phyloP scores from a whole-genome alignment of 2,113 vertebrate genomes.

The Actenoides hombroni region DNA sequence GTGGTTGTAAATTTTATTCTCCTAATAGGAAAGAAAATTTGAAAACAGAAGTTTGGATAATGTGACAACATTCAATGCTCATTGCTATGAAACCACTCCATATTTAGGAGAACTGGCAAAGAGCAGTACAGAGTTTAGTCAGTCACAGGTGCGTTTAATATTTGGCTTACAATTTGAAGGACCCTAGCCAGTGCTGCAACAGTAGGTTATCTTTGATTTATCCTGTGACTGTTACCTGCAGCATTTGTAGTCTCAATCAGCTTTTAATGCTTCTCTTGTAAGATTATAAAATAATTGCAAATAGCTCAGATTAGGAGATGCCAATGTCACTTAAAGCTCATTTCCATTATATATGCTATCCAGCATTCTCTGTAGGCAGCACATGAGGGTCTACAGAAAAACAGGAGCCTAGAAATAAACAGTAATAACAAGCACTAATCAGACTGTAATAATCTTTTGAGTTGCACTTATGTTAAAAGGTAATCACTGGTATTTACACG shows the following conservation, averaged over 20 bases:
- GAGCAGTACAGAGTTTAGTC: background rate
- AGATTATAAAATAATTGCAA: conserved; percentile 59
- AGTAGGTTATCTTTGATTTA: background rate
- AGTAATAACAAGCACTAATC: conserved; percentile 57
- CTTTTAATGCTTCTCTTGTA: conserved; percentile 40
- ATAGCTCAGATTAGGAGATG: conserved; percentile 41
- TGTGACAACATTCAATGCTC: background rate
- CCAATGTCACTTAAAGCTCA: conserved; percentile 64
- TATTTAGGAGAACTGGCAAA: background rate
- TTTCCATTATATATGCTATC: conserved; percentile 20
- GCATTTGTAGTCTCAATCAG: conserved; percentile 34
- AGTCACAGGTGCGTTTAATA: conserved; percentile 21
- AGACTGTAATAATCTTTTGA: conserved; percentile 56
- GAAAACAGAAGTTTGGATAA: background rate
- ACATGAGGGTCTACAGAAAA: conserved; percentile 53
- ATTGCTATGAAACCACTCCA: background rate
- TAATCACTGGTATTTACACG: conserved; percentile 46
- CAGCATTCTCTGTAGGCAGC: conserved; percentile 42
- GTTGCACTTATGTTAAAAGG: conserved; percentile 59
- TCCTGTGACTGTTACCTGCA: conserved; percentile 20
- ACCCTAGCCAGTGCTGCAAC: background rate
- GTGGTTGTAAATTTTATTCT: background rate
- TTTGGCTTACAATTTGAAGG: conserved; percentile 50
- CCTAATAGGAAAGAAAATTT: background rate
- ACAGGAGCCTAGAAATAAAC: conserved; percentile 58